phyloP scores from a whole-genome alignment of 2,113 vertebrate species.

The Irena cyanogastra region DNA sequence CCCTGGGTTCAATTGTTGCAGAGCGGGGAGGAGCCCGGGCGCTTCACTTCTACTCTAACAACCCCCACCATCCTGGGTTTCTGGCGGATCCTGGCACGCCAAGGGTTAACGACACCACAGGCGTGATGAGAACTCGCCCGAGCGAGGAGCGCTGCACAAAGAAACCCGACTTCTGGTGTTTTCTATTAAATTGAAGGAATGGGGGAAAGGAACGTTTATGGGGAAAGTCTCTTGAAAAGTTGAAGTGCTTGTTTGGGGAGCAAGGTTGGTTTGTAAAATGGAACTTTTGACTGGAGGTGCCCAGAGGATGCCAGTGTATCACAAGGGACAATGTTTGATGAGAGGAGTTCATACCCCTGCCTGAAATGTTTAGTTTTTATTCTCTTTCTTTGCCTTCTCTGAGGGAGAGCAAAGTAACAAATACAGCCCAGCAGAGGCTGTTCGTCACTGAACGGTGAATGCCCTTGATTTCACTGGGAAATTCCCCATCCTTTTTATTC shows the following conservation, averaged over 20 bases:
- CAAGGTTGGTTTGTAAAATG: background rate
- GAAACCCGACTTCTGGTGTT: background rate
- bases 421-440: background rate
- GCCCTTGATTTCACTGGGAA: background rate
- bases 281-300: background rate
- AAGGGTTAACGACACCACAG: background rate
- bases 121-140: background rate
- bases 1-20: background rate
- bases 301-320: background rate
- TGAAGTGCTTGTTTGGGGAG: background rate
- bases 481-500: background rate
- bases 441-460: background rate
- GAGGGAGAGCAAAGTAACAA: background rate
- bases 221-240: background rate
- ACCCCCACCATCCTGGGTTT: background rate
- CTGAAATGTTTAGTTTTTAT: background rate
- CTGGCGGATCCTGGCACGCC: background rate
- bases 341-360: background rate
- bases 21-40: background rate
- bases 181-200: background rate
- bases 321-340: background rate
- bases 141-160: background rate
- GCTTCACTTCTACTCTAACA: background rate
- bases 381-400: background rate
- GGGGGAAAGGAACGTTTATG: background rate